Evolutionary conservation across 1,140 invertebrate genomes (phyloP).

Genomic region (Oreohelix idahoensis): DNA sequence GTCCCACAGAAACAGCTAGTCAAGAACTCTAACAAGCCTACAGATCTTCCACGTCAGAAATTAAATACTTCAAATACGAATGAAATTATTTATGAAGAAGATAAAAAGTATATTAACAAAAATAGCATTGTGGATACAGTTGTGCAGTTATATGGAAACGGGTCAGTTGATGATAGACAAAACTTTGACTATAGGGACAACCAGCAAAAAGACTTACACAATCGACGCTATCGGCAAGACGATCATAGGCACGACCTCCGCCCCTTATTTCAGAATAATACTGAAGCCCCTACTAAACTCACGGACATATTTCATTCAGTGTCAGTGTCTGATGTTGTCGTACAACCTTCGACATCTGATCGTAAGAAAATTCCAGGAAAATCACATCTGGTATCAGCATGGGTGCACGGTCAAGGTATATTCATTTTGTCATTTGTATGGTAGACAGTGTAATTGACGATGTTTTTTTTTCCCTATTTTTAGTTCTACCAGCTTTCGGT

Average conservation of each 20-base stretch:
- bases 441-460: no score
- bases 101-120: no score
- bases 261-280: neutral
- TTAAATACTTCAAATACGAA: neutral
- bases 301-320: neutral
- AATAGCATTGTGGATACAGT: no score
- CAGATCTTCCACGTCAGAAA: neutral
- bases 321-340: neutral
- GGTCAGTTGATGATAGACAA: neutral
- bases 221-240: no score
- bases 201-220: no score
- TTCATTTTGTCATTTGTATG: no score
- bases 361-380: constrained; percentile 17
- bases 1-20: no score
- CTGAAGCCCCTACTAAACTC: neutral
- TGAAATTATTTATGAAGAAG: neutral
- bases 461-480: no score
- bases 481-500: no score
- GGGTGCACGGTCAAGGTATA: constrained; percentile 46
- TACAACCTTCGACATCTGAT: neutral
- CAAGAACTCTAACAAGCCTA: neutral
- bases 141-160: neutral
- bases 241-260: no score
- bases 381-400: constrained; percentile 17
- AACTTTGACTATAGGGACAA: neutral